Base-by-base conservation (phyloP, 2,113 vertebrate genomes). In the Prionailurus viverrinus region DNA sequence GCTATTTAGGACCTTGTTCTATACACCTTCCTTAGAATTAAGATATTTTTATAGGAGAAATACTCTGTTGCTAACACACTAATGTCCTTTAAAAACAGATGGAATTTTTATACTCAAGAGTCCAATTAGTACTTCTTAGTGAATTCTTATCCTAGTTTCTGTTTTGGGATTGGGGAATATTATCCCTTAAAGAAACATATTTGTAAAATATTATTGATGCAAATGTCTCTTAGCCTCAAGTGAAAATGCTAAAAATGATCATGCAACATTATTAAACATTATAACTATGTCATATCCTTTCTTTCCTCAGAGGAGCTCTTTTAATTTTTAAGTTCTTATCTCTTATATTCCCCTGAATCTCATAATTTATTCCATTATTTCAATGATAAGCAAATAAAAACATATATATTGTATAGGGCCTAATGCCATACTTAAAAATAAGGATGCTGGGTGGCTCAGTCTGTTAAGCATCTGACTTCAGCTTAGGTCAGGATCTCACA, bases 61-160 rank as follows among this genome's bases (percentile, higher is more conserved):
- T 96, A 96, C 58, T 96, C 53, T 98, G 85, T 83, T 97, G 89
- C 88, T 96, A 98, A 92, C 61, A 97, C 92, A 91, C 94, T 98
- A 98, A 95, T 39, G 88, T 98, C 97, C 98, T 98, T 98, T 97
- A 92, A 98, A 97, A 98, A 96, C 94, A 98, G 97, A 91, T 97
- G 92, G 89, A 63, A 96, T 39, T 92, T 93, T 98, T 98, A 94
- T 98, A 95, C 98, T 97, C 98, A 58, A 86, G 98, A 96, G 98
- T 94, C 97, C 97, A 99, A 99, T 98, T 98, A 98, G 58, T 98
- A 86, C 89, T 97, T 97, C 61, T 92, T 97, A 94, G 96, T 91
- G 55, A 76, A 97, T 14, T 90, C 76, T 97, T 85, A 96, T 87
- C 61, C 41, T 91, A 61, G 39, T 87, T 96, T 97, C 88, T 98